Conservation (phyloP, 2,888 invertebrate species). For the Synanthedon vespiformis region DNA sequence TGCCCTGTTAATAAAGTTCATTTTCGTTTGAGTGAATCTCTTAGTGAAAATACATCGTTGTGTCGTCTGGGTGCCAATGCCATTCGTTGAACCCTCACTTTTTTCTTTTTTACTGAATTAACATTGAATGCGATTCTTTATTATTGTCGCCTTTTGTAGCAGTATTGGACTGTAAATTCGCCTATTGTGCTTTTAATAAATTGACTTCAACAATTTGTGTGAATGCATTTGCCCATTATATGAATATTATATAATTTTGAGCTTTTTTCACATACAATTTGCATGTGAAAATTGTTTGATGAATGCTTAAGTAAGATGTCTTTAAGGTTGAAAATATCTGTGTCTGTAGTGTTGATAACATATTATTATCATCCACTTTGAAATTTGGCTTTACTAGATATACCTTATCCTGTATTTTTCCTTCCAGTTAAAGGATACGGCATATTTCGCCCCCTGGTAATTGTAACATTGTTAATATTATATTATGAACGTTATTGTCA, state of each 20-base stretch:
- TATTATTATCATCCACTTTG: too few species aligned
- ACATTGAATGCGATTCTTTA: slow-evolving; percentile 13
- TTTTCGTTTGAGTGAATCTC: not conserved
- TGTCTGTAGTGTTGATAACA: too few species aligned
- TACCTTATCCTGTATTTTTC: too few species aligned
- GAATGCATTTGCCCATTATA: not conserved
- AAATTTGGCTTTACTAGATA: too few species aligned
- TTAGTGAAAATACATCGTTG: not conserved
- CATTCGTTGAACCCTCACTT: not conserved
- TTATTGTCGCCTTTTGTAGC: slow-evolving; percentile 16
- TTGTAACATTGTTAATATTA: too few species aligned
- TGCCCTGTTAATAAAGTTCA: not conserved
- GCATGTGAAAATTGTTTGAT: too few species aligned
- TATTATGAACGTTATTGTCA: too few species aligned
- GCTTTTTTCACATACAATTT: too few species aligned
- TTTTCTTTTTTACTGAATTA: not conserved
- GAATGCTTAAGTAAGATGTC: too few species aligned
- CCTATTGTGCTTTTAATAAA: slow-evolving; percentile 18
- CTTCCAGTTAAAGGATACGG: too few species aligned
- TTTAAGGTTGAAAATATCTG: too few species aligned
- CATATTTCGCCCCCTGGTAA: too few species aligned
- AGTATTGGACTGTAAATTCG: slow-evolving; percentile 5
- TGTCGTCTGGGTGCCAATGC: not conserved
- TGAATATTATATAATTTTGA: slow-evolving; percentile 1
- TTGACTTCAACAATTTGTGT: slow-evolving; percentile 2